Percentiles rank a stretch among this genome's conserved stretches.
Conservation (phyloP, 2,888 invertebrate species). For the Agelastica alni region DNA sequence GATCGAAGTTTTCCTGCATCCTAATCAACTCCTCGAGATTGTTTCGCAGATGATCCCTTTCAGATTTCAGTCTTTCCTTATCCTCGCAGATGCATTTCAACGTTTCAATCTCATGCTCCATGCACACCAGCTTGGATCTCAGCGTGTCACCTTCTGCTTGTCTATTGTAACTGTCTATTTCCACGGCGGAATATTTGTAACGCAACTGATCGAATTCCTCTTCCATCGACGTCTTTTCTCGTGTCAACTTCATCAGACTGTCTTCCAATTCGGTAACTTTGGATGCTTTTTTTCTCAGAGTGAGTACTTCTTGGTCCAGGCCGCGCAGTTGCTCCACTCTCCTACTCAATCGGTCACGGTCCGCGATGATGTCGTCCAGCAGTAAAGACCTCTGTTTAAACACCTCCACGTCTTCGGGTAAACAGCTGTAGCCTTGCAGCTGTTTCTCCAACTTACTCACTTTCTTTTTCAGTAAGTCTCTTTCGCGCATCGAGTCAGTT, state of each 20-base stretch:
- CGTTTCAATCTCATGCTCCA: slow-evolving; percentile 46
- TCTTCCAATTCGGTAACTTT: slow-evolving; percentile 44
- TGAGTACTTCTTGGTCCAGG: slow-evolving; percentile 40
- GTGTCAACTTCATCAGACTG: slow-evolving; percentile 32
- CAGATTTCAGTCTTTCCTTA: slow-evolving; percentile 48
- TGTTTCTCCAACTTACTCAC: slow-evolving; percentile 45
- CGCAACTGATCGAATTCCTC: slow-evolving; percentile 37
- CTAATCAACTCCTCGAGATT: slow-evolving; percentile 43
- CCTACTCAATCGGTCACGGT: slow-evolving; percentile 42
- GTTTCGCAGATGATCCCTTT: slow-evolving; percentile 46
- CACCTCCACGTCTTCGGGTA: slow-evolving; percentile 46
- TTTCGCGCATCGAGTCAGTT: slow-evolving; percentile 41
- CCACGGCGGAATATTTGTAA: slow-evolving; percentile 35
- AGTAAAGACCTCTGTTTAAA: slow-evolving; percentile 45
- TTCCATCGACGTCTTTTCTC: slow-evolving; percentile 32
- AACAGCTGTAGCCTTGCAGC: slow-evolving; percentile 41
- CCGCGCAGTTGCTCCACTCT: slow-evolving; percentile 42
- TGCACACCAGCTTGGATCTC: slow-evolving; percentile 38
- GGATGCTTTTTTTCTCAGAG: slow-evolving; percentile 36
- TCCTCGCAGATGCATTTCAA: slow-evolving; percentile 40
- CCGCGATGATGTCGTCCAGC: slow-evolving; percentile 45
- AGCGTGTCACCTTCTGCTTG: slow-evolving; percentile 43
- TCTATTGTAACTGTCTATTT: slow-evolving; percentile 37
- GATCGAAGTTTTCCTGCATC: slow-evolving; percentile 48
- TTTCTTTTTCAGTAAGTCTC: slow-evolving; percentile 42